phyloP scores from a whole-genome alignment of 2,888 invertebrate species.

The Macaria liturata region DNA sequence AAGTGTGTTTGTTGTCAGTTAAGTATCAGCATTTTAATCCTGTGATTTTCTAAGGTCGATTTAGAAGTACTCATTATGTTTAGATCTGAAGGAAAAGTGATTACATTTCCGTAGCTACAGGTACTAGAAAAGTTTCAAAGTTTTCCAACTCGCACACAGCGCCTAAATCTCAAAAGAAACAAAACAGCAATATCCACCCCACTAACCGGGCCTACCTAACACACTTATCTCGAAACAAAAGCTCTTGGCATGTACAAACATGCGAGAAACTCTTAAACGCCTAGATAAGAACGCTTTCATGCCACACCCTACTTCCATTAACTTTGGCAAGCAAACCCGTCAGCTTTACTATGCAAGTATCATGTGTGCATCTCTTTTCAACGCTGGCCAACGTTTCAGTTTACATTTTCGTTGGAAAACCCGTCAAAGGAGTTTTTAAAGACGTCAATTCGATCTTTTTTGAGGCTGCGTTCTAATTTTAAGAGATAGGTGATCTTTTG shows the following conservation, averaged over 20 bases:
- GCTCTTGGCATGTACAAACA: slow-evolving; percentile 44
- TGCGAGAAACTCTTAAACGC: slow-evolving; percentile 55
- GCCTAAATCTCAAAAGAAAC: neutral
- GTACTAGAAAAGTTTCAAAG: too few relatives aligned
- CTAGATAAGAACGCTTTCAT: slow-evolving; percentile 69
- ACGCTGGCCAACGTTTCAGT: slow-evolving; percentile 55
- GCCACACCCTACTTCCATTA: slow-evolving; percentile 67
- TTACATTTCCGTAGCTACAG: too few relatives aligned
- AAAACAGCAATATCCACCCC: slow-evolving; percentile 3
- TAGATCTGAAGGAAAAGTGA: too few relatives aligned
- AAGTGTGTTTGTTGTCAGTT: too few relatives aligned
- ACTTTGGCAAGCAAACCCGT: slow-evolving; percentile 71
- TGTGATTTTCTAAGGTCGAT: too few relatives aligned
- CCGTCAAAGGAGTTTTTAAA: slow-evolving; percentile 62
- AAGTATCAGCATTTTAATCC: too few relatives aligned
- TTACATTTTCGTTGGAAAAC: slow-evolving; percentile 42
- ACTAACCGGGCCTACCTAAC: slow-evolving; percentile 29
- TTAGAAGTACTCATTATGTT: too few relatives aligned
- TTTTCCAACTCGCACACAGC: neutral
- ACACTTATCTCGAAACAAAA: slow-evolving; percentile 44
- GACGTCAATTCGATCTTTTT: slow-evolving; percentile 64
- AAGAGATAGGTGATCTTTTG: slow-evolving; percentile 5
- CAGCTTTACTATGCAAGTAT: slow-evolving; percentile 73
- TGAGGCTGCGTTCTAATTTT: slow-evolving; percentile 42
- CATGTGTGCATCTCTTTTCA: slow-evolving; percentile 79